Conservation (phyloP, 2,797 vertebrate species). For the Falco novaeseelandiae region DNA sequence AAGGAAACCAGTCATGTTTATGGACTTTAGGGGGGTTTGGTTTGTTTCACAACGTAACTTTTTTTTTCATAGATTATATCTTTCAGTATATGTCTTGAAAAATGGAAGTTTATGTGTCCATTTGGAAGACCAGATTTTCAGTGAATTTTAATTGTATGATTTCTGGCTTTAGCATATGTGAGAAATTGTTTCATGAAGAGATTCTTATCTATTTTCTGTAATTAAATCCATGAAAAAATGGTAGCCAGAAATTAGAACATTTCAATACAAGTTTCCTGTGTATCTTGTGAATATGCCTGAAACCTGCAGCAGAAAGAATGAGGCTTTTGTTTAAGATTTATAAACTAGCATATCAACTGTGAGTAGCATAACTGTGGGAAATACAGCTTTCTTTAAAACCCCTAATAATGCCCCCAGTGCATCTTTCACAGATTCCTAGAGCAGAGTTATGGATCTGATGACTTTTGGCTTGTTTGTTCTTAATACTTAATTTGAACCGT, state of each 20-base stretch:
- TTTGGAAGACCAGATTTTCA: neutral
- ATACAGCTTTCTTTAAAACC: neutral
- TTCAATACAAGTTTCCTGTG: neutral
- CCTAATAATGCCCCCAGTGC: neutral
- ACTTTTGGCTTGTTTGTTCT: neutral
- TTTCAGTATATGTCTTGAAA: neutral
- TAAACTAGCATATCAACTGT: neutral
- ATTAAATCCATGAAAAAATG: neutral
- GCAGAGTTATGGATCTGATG: neutral
- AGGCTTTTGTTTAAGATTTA: neutral
- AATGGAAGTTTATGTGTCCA: neutral
- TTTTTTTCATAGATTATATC: neutral
- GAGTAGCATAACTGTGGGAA: neutral
- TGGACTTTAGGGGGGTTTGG: neutral
- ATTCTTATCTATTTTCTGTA: neutral
- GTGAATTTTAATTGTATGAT: neutral
- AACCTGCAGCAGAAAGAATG: neutral
- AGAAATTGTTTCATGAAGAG: neutral
- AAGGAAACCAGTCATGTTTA: neutral
- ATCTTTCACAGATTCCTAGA: neutral
- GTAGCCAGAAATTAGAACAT: neutral
- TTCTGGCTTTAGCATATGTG: neutral
- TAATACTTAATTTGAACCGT: neutral
- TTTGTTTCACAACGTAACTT: neutral
- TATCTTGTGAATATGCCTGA: neutral